Conservation (phyloP, 2,113 vertebrate genomes). For the Hyaena hyaena region DNA sequence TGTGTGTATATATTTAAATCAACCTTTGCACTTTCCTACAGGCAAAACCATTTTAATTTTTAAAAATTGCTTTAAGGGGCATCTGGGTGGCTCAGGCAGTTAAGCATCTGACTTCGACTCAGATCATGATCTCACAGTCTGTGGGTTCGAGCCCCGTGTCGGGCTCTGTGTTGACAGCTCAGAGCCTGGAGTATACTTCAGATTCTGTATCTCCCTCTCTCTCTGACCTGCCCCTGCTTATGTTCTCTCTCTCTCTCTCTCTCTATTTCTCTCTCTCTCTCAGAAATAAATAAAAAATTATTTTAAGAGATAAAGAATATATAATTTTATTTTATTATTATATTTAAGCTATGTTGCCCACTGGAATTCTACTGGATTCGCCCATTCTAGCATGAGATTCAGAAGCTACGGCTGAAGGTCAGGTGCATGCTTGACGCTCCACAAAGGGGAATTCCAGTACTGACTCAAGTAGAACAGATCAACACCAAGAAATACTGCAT, state of each 20-base stretch:
- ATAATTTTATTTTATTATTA: constrained; percentile 15
- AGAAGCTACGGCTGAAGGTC: background rate
- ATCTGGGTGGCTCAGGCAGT: no score
- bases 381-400: background rate
- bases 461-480: background rate
- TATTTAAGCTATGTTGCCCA: background rate
- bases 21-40: background rate
- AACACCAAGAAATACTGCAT: background rate
- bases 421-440: background rate
- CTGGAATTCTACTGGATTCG: background rate
- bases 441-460: background rate
- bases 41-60: background rate
- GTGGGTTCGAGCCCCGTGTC: no score
- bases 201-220: no score
- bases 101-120: no score
- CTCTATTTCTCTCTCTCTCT: no score
- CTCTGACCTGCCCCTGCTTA: no score
- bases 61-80: background rate
- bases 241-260: no score
- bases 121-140: no score
- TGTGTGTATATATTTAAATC: no score
- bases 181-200: no score
- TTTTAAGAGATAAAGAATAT: background rate
- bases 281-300: background rate
- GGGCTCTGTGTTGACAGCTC: no score